Base-by-base conservation (phyloP, 2,113 vertebrate species). In the Mola mola region DNA sequence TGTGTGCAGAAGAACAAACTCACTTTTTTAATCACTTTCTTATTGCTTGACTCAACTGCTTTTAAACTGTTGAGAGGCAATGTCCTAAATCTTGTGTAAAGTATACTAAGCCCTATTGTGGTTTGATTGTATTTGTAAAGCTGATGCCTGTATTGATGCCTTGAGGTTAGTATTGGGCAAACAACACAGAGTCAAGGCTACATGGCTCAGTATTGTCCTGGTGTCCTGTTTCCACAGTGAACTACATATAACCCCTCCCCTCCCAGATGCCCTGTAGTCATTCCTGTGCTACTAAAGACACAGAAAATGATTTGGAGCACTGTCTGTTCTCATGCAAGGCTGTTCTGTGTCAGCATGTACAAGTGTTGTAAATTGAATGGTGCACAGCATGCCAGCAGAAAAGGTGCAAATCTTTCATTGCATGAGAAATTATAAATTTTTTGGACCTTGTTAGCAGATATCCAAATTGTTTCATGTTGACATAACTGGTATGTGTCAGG, bases 141-240 rank as follows among this genome's bases (percentile, higher is more conserved):
- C 28, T 24, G 36, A 51, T 34, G 34, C 22, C 25, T 48, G 20
- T 42, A 41, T 49, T 72, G 21, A 75, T 44, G 40, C 44, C 13
- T 8, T 17, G 3, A 37, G 15, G 22, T 26, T 22, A 49, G 28
- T 34, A 16, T 61, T 42, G 36, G 17, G 48, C 57, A 71, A 60
- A 71, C 26, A 17, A 53, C 24, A 43, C 26, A 31, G 3, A 26
- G 19, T 19, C 36, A 56, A 20, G 48, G 63, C 43, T 66, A 46
- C 16, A 57, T 21, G 55, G 58, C 73, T 56, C 62, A 52, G 52
- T 40, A 67, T 56, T 60, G 47, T 75, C 55, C 58, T 8, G 43
- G 68, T 86, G 71, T 82, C 74, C 65, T 62, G 55, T 82, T 85
- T 80, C 75, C 61, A 62, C 78, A 61, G n/a, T 78, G 55, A 72